Base-by-base conservation (phyloP, 2,797 vertebrate genomes). In the Kryptopterus vitreolus region DNA sequence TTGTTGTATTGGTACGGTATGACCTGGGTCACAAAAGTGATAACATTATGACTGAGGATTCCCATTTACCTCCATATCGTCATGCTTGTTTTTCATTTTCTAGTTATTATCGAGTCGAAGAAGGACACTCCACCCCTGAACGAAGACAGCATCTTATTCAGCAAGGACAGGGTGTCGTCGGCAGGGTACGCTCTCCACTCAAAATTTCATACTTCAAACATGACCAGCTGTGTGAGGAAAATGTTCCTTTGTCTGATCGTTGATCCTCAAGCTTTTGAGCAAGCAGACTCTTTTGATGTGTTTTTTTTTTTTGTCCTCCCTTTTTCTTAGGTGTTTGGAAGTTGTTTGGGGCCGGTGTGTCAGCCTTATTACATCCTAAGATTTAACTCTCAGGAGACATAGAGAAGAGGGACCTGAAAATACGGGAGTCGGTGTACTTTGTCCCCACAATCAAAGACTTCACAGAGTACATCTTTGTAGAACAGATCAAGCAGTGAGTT, bases 131-230 rank as follows among this genome's bases (percentile, higher is more conserved):
- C 94, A 50, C 90, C 97, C 65, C 86, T 99, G 75, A 96, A 95
- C 81, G 97, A 98, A 12, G 95, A 98, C 61, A 99, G 95, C 86
- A 86, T 98, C 80, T 90, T 98, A 89, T 99, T 99, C 89, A 95
- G 85, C 61, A 91, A 93, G 77, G 90, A 96, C 79, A 90, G 94
- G n/a, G 85, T 89, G 77, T 93, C 95, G 84, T 94, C 76, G 97
- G 96, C 85, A 98, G 96, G 95, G 97, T 98, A 76, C 74, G 90
- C 88, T 79, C 8, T 22, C 26, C 24, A 10, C 43, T 57, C 55
- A 0, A 33, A 4, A n/a, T 18, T 29, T 52, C 10, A 46, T 35
- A 12, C 3, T 4, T 35, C 24, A 55, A 29, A 46, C n/a, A 20
- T n/a, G 48, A 48, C 15, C 22, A 61, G 72, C 72, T 43, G 53